These are phyloP conservation scores for Ernsta delagoae DNA, from an alignment of 2,888 invertebrate genomes.

Conservation along the genomic window DNA sequence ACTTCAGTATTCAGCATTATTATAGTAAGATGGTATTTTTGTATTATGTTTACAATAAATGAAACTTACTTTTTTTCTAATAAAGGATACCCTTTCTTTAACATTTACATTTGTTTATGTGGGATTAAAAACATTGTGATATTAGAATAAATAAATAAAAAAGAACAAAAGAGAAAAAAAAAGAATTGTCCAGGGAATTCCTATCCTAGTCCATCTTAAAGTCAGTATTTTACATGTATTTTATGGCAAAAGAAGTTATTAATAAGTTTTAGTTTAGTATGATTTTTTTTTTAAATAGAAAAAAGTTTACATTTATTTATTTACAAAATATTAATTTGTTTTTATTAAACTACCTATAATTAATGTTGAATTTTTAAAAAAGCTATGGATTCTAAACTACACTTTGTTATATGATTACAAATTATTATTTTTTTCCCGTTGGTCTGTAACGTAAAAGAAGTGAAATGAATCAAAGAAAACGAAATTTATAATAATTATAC, in stretches of 20 bases:
- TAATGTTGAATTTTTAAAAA: no score
- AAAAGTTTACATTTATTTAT: no score
- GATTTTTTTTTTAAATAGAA: background rate
- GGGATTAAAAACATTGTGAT: constrained; percentile 48
- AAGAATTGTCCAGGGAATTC: constrained; percentile 47
- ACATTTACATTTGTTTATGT: constrained; percentile 48
- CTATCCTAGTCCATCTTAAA: constrained; percentile 54
- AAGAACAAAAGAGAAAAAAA: constrained; percentile 40
- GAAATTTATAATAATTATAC: no score
- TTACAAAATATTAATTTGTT: no score
- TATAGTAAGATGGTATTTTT: constrained; percentile 84
- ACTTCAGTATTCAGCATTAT: constrained; percentile 59
- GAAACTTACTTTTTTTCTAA: constrained; percentile 51
- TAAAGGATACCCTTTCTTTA: constrained; percentile 51
- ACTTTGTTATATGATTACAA: no score
- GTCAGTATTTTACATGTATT: constrained; percentile 47
- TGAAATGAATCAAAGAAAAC: no score
- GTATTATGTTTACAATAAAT: constrained; percentile 77
- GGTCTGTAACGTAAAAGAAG: no score
- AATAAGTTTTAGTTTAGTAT: no score
- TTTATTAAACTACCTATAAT: no score
- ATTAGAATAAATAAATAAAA: constrained; percentile 41
- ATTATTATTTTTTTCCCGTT: no score
- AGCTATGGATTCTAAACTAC: no score
- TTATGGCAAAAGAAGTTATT: background rate